Evolutionary conservation across 1,140 invertebrate species (phyloP).

Genomic region (Mizuhopecten yessoensis): DNA sequence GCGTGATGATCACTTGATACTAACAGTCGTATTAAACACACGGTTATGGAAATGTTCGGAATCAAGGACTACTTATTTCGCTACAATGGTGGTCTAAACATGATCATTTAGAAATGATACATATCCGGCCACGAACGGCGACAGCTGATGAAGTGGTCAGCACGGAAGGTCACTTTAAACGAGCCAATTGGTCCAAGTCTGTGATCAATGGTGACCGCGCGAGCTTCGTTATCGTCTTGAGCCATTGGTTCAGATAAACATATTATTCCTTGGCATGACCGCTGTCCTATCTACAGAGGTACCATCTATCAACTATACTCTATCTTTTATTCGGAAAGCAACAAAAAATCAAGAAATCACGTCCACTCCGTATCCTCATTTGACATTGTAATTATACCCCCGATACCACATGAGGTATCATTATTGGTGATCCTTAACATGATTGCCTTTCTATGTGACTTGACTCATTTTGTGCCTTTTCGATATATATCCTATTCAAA

Average conservation of each 20-base stretch:
- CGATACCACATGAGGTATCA: background rate
- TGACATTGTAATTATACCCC: background rate
- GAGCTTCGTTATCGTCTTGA: conserved; percentile 24
- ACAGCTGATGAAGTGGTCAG: background rate
- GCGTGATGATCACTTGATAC: too few relatives aligned
- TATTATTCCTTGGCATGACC: background rate
- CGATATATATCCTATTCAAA: background rate
- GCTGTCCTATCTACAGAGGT: background rate
- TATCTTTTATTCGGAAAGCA: background rate
- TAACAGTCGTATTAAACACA: too few relatives aligned
- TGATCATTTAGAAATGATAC: background rate
- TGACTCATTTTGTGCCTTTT: background rate
- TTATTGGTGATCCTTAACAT: background rate
- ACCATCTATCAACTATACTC: background rate
- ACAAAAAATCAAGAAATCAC: background rate
- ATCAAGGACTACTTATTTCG: background rate
- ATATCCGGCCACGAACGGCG: background rate
- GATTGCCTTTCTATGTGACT: background rate
- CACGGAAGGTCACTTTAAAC: background rate
- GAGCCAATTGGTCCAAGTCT: background rate
- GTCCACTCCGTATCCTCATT: background rate
- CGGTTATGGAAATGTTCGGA: too few relatives aligned
- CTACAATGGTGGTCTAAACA: background rate
- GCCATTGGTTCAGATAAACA: background rate
- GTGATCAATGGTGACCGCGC: background rate